Conservation (phyloP, 2,797 vertebrate genomes). For the Dipus sagitta region DNA sequence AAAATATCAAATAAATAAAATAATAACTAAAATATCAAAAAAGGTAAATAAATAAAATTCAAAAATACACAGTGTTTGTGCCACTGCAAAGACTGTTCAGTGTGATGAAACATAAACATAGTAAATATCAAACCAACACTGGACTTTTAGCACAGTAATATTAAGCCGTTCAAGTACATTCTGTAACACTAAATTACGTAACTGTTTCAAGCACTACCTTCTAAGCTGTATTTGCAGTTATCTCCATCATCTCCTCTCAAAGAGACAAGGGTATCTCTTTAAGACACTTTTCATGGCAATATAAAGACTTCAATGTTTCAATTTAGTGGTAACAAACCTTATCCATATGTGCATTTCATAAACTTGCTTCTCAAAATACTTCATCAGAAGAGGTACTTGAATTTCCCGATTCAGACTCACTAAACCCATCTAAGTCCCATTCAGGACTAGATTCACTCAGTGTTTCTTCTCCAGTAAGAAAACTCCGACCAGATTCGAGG, state of each 20-base stretch:
- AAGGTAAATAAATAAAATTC: neutral
- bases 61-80: neutral
- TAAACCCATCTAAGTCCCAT: constrained; percentile 93
- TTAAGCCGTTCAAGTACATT: constrained; percentile 55
- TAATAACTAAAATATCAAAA: too few species aligned
- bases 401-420: constrained; percentile 92
- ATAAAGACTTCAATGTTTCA: constrained; percentile 56
- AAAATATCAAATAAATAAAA: too few species aligned
- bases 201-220: constrained; percentile 65
- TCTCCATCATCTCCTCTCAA: neutral
- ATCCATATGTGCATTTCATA: constrained; percentile 67
- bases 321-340: constrained; percentile 79
- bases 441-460: constrained; percentile 93
- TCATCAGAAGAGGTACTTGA: constrained; percentile 93
- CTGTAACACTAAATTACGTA: constrained; percentile 13
- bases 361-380: constrained; percentile 85
- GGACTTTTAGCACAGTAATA: constrained; percentile 56
- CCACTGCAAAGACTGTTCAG: constrained; percentile 60
- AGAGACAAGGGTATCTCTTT: constrained; percentile 28
- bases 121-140: constrained; percentile 63
- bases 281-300: constrained; percentile 62
- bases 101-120: constrained; percentile 59
- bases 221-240: constrained; percentile 52
- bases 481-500: constrained; percentile 91
- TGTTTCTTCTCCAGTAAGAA: constrained; percentile 91